Conservation (phyloP, 2,797 vertebrate species). For the Lerista edwardsae region DNA sequence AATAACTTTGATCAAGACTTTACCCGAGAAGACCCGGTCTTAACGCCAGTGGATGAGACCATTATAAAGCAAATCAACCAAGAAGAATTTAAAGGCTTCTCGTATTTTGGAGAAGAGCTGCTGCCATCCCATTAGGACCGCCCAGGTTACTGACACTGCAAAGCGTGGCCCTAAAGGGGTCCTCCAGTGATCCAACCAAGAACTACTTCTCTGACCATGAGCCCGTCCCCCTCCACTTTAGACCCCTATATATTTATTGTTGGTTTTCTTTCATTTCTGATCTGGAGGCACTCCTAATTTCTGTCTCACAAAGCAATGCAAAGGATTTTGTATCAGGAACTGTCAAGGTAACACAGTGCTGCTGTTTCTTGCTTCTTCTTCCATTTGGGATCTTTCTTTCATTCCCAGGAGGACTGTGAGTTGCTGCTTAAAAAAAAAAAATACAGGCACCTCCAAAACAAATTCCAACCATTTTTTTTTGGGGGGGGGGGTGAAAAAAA, state of each 20-base stretch:
- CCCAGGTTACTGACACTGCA: slow-evolving; percentile 64
- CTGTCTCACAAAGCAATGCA: slow-evolving; percentile 72
- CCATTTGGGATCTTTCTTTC: slow-evolving; percentile 58
- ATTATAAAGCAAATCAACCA: slow-evolving; percentile 98
- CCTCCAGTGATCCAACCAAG: slow-evolving; percentile 67
- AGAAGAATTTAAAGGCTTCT: slow-evolving; percentile 97
- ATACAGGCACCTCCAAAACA: neutral
- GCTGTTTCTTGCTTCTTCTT: slow-evolving; percentile 20
- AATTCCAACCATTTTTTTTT: neutral
- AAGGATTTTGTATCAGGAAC: slow-evolving; percentile 69
- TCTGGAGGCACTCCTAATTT: slow-evolving; percentile 76
- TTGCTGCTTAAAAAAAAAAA: slow-evolving; percentile 17
- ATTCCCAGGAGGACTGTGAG: slow-evolving; percentile 51
- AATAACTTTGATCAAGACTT: slow-evolving; percentile 99
- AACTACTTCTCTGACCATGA: slow-evolving; percentile 74
- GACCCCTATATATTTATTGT: slow-evolving; percentile 78
- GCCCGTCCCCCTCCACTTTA: slow-evolving; percentile 64
- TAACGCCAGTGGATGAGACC: slow-evolving; percentile 91
- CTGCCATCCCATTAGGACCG: slow-evolving; percentile 69
- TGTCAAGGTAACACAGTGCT: slow-evolving; percentile 72
- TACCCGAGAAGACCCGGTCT: slow-evolving; percentile 92
- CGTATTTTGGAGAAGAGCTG: slow-evolving; percentile 91
- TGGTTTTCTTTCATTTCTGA: slow-evolving; percentile 66
- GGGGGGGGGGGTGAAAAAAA: neutral
- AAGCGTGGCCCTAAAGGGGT: slow-evolving; percentile 70